Conservation (phyloP, 2,113 vertebrate genomes). For the Pteronura brasiliensis region DNA sequence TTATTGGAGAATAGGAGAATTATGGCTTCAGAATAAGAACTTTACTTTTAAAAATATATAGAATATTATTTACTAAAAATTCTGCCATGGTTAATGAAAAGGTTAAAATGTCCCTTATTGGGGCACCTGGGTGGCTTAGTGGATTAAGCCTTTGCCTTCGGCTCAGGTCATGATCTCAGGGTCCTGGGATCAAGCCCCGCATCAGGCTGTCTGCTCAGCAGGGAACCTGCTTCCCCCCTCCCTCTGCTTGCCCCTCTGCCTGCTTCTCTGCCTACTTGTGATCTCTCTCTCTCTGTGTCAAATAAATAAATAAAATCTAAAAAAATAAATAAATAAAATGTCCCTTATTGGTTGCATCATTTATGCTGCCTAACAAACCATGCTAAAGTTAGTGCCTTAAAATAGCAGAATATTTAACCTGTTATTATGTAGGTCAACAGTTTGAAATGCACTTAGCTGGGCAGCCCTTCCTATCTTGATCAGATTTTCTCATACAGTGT, state of each 20-base stretch:
- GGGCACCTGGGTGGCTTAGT: too few relatives aligned
- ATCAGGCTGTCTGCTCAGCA: too few relatives aligned
- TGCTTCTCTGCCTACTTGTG: too few relatives aligned
- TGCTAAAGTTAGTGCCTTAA: background rate
- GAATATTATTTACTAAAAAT: conserved; percentile 1
- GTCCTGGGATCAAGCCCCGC: too few relatives aligned
- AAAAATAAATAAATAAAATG: background rate
- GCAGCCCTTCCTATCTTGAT: background rate
- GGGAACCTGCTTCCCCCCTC: too few relatives aligned
- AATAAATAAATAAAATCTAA: too few relatives aligned
- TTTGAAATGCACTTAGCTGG: background rate
- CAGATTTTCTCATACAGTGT: background rate
- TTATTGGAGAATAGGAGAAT: background rate
- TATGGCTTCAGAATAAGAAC: background rate
- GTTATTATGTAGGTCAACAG: background rate
- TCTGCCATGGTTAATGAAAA: background rate
- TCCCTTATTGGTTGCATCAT: background rate
- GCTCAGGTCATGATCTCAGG: too few relatives aligned
- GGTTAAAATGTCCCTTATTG: background rate
- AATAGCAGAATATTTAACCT: background rate
- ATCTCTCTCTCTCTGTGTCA: too few relatives aligned
- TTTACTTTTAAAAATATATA: background rate
- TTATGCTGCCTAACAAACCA: background rate
- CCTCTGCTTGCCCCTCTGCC: too few relatives aligned
- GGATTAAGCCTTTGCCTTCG: too few relatives aligned